Evolutionary conservation across 2,888 invertebrate species (phyloP), one percentile per base, ranked within the genome.

Genomic region (Busseola fusca): DNA sequence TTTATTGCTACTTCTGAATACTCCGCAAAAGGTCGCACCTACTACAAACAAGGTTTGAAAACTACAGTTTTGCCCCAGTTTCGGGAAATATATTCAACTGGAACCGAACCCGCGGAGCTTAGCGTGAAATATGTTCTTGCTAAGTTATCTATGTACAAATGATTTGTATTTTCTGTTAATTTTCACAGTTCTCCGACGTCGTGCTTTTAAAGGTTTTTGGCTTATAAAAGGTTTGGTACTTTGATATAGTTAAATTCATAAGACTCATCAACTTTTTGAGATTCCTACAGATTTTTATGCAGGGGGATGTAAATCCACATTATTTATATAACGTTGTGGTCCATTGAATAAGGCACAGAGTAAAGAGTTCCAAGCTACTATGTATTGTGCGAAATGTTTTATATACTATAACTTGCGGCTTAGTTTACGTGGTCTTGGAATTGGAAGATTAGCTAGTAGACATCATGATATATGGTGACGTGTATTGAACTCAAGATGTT

Each of bases 1-100:
- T 83, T 85, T 85, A 84, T 84, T 85, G 84, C 84, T 68, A 80
- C 75, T 84, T 81, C 64, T 63, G 75, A 74, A 75, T 66, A 75
- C 65, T 79, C 63, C 65, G 75, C 69, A 58, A 82, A 80, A 83
- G 83, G 84, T 84, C 82, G 65, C 79, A 83, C 78, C 76, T 80
- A 80, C 77, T 79, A 75, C 82, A 84, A 84, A 84, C 80, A 82
- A 76, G 68, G 72, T 71, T 74, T 74, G 69, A 80, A 86, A 86
- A 86, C 86, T 86, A 85, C 80, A 85, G 82, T 86, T 86, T 86
- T 78, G 86, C 73, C 73, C 86, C 57, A 86, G 80, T 86, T 86
- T 66, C 10, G 64, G 69, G 68, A 86, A 75, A 86, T 84, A 86
- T 86, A 83, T 85, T 79, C 84, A 76, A 71, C 69, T 84, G 58